phyloP scores from a whole-genome alignment of 2,797 vertebrate species.

The Choloepus didactylus region DNA sequence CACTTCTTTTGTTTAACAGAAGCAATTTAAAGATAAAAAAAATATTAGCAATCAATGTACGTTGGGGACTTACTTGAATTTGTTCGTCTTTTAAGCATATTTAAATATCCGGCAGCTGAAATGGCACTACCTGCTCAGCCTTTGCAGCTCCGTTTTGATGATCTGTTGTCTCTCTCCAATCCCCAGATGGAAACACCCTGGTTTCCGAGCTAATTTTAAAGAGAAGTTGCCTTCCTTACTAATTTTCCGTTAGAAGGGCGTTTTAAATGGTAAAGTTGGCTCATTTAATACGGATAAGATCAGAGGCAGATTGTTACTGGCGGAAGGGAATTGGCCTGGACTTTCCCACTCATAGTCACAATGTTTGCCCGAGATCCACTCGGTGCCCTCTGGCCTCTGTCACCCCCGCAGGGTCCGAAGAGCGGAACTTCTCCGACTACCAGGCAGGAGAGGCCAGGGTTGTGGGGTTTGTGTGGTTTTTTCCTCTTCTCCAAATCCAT shows the following conservation, averaged over 20 bases:
- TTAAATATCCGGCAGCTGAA: neutral
- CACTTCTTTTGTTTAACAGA: neutral
- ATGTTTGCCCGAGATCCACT: neutral
- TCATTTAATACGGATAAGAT: neutral
- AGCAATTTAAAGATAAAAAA: slow-evolving; percentile 20
- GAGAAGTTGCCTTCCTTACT: neutral
- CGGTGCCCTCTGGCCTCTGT: fast-evolving
- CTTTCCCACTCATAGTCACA: neutral
- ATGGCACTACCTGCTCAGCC: no score
- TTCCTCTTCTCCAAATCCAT: no score
- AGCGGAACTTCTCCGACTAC: fast-evolving
- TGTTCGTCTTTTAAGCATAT: neutral
- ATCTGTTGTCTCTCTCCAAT: neutral
- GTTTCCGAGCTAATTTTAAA: neutral
- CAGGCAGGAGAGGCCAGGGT: neutral
- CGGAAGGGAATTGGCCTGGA: no score
- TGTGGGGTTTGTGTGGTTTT: no score
- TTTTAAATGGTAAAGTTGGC: neutral
- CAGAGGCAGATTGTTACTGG: no score
- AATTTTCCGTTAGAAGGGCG: neutral
- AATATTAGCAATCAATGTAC: fast-evolving
- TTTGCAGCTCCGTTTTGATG: neutral
- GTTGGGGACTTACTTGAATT: neutral
- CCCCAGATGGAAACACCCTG: no score
- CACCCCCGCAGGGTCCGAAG: neutral